phyloP scores from a whole-genome alignment of 2,888 invertebrate species.

The Drosophila robusta region DNA sequence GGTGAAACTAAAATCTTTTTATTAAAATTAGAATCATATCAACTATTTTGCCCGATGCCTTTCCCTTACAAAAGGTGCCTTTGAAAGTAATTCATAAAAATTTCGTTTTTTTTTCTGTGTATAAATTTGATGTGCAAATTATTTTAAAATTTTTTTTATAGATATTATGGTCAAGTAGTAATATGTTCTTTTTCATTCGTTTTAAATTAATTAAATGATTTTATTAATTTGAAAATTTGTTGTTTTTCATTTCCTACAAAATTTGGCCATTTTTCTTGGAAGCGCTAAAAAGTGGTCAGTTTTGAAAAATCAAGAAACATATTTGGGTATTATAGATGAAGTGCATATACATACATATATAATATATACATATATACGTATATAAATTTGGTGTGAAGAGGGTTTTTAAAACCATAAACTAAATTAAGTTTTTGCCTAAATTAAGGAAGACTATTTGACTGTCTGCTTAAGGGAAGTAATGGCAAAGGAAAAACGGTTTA shows the following conservation, averaged over 20 bases:
- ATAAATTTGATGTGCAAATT: constrained; percentile 55
- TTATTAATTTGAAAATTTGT: constrained; percentile 42
- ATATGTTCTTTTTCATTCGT: background rate
- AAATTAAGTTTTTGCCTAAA: constrained; percentile 58
- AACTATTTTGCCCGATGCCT: constrained; percentile 37
- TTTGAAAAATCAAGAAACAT: constrained; percentile 61
- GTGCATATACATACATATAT: background rate
- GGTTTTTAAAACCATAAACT: constrained; percentile 41
- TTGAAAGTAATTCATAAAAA: constrained; percentile 62
- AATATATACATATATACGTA: constrained; percentile 5
- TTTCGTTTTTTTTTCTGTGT: constrained; percentile 23
- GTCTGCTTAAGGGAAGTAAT: constrained; percentile 53
- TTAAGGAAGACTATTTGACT: constrained; percentile 74
- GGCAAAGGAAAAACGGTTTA: constrained; percentile 27
- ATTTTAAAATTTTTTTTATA: constrained; percentile 38
- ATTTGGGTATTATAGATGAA: constrained; percentile 29
- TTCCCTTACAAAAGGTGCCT: constrained; percentile 65
- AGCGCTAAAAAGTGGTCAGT: constrained; percentile 84
- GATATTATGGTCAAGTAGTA: constrained; percentile 41
- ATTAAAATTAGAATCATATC: constrained; percentile 46
- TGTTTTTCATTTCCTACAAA: constrained; percentile 68
- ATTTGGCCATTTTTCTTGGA: constrained; percentile 85
- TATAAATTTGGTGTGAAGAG: constrained; percentile 5
- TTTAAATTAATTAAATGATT: constrained; percentile 50
- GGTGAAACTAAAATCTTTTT: constrained; percentile 67